Percentiles rank a stretch among this genome's conserved stretches.
These are phyloP conservation scores for Pristionchus fissidentatus DNA, from an alignment of 2,888 invertebrate genomes.

Conservation along the genomic window DNA sequence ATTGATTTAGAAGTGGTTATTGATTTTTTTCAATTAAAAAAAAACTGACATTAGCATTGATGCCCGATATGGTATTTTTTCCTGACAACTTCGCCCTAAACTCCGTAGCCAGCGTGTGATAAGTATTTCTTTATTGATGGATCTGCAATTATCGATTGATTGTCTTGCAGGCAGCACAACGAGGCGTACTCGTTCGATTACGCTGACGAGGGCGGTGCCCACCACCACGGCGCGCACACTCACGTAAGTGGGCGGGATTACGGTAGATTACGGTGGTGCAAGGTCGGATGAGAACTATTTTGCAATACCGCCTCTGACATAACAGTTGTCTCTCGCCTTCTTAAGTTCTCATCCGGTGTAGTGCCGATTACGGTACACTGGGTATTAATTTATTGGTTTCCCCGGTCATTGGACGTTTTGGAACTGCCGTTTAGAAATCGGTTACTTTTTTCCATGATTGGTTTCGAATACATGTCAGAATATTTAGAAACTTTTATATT, in stretches of 20 bases:
- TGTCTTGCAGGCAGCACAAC: constrained; percentile 57
- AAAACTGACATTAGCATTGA: neutral
- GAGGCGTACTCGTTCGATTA: constrained; percentile 61
- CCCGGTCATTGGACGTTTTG: too few relatives aligned
- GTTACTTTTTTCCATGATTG: too few relatives aligned
- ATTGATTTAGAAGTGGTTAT: neutral
- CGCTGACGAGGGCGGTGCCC: constrained; percentile 50
- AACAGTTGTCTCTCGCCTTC: too few relatives aligned
- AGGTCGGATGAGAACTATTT: too few relatives aligned
- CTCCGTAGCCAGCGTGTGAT: too few relatives aligned
- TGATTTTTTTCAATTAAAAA: neutral
- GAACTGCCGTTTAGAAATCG: too few relatives aligned
- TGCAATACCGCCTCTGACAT: too few relatives aligned
- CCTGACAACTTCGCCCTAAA: too few relatives aligned
- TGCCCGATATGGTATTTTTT: neutral
- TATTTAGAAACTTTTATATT: too few relatives aligned
- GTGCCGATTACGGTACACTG: constrained; percentile 12
- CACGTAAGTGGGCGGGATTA: constrained; percentile 25
- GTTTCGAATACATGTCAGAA: too few relatives aligned
- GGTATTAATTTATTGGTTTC: neutral
- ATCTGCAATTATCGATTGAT: neutral
- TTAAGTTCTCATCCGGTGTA: neutral
- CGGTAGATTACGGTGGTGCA: constrained; percentile 8
- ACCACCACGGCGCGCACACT: constrained; percentile 34
- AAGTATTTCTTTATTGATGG: too few relatives aligned